phyloP scores from a whole-genome alignment of 2,797 vertebrate genomes.

The Gephyroberyx darwinii region DNA sequence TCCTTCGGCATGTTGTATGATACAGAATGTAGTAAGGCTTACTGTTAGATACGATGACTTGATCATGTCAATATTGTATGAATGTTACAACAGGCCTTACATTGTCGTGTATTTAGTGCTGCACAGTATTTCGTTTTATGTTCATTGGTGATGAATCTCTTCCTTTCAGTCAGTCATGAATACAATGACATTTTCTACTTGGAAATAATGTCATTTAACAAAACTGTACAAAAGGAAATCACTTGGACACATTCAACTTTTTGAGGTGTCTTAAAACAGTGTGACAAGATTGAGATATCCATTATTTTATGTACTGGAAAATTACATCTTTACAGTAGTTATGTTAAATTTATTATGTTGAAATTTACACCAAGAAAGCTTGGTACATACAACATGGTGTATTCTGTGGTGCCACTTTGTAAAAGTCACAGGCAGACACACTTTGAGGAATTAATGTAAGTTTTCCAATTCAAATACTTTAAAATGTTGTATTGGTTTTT shows the following conservation, averaged over 20 bases:
- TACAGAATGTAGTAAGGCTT: constrained; percentile 41
- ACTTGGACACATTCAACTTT: constrained; percentile 20
- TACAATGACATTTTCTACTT: constrained; percentile 40
- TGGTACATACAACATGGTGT: constrained; percentile 25
- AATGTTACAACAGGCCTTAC: constrained; percentile 82
- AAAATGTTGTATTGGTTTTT: constrained; percentile 47
- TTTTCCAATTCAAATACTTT: constrained; percentile 17
- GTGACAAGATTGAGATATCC: constrained; percentile 40
- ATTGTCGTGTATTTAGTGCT: constrained; percentile 70
- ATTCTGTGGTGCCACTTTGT: constrained; percentile 58
- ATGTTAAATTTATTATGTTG: constrained; percentile 37
- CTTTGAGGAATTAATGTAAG: constrained; percentile 11
- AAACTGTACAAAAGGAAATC: constrained; percentile 48
- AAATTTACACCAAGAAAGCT: constrained; percentile 25
- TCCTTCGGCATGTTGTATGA: constrained; percentile 31
- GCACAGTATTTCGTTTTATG: constrained; percentile 74
- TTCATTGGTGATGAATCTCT: constrained; percentile 54
- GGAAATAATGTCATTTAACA: constrained; percentile 42
- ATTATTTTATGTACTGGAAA: constrained; percentile 52
- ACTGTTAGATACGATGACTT: constrained; percentile 53
- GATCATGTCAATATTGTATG: constrained; percentile 70
- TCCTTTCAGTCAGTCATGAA: constrained; percentile 30
- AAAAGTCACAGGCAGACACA: constrained; percentile 57
- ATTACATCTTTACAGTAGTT: constrained; percentile 34
- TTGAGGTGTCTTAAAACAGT: constrained; percentile 23